phyloP scores from a whole-genome alignment of 2,113 vertebrate genomes.

The Psittacula cyanocephala region DNA sequence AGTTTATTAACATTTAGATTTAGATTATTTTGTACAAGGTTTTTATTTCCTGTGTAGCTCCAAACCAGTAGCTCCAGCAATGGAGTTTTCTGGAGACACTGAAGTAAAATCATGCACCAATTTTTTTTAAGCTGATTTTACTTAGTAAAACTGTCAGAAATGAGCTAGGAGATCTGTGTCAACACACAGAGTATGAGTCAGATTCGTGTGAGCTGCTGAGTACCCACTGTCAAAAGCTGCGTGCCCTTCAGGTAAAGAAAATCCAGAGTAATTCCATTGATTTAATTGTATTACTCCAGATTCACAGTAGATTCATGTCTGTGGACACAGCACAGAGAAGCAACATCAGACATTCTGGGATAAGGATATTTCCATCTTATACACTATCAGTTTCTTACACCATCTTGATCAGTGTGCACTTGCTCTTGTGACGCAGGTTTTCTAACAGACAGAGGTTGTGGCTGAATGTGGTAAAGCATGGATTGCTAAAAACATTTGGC shows the following conservation, averaged over 20 bases:
- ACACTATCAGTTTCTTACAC: background rate
- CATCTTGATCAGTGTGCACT: background rate
- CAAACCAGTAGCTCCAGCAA: background rate
- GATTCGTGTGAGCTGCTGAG: background rate
- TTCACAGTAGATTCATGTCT: background rate
- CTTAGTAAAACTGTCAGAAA: slow-evolving; percentile 32
- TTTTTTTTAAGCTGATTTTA: slow-evolving; percentile 20
- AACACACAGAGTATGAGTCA: background rate
- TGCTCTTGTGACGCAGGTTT: background rate
- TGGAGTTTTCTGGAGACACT: slow-evolving; percentile 16
- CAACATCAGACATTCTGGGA: background rate
- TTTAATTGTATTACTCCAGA: background rate
- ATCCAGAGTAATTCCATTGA: background rate
- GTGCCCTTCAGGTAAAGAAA: background rate
- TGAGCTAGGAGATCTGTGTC: background rate
- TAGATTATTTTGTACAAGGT: background rate
- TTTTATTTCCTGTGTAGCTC: background rate
- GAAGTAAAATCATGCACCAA: background rate
- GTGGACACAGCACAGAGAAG: background rate
- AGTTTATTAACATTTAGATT: background rate
- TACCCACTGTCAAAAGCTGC: background rate
- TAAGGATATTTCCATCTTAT: background rate
- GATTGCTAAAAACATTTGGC: background rate
- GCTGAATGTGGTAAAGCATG: background rate
- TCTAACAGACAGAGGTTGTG: background rate